Conservation (phyloP, 2,888 invertebrate species). For the Synergus itoensis region DNA sequence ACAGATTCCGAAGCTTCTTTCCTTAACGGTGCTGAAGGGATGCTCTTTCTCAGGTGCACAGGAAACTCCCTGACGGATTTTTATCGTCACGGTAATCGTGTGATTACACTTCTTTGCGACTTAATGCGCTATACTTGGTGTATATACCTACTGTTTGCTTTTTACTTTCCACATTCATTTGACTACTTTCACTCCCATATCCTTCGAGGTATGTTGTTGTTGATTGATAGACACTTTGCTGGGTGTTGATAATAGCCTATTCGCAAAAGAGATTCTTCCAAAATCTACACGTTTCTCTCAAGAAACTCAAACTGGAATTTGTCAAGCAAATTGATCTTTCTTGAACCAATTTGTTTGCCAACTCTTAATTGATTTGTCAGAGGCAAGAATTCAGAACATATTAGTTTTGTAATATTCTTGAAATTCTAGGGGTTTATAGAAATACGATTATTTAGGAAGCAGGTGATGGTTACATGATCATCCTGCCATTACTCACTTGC, state of each 20-base stretch:
- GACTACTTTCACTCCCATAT: neutral
- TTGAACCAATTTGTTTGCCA: neutral
- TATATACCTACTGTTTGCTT: neutral
- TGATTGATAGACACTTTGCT: slow-evolving; percentile 4
- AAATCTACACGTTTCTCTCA: neutral
- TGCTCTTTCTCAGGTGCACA: slow-evolving; percentile 68
- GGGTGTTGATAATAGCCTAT: slow-evolving; percentile 16
- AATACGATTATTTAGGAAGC: neutral
- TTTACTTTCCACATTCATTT: neutral
- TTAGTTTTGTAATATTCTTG: neutral
- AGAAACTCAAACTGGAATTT: slow-evolving; percentile 22
- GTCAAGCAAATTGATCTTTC: slow-evolving; percentile 21
- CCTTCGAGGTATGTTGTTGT: slow-evolving; percentile 6
- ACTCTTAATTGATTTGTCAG: neutral
- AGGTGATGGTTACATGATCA: neutral
- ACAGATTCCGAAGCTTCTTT: slow-evolving; percentile 5
- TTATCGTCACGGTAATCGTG: slow-evolving; percentile 69
- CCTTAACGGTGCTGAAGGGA: slow-evolving; percentile 55
- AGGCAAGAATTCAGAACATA: neutral
- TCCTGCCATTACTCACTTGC: neutral
- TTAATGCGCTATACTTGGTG: neutral
- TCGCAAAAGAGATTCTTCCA: slow-evolving; percentile 4
- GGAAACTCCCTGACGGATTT: slow-evolving; percentile 64
- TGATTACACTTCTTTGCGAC: slow-evolving; percentile 18
- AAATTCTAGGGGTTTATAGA: neutral